These are phyloP conservation scores for Microhierax caerulescens DNA, from an alignment of 2,797 vertebrate species.

Conservation along the genomic window DNA sequence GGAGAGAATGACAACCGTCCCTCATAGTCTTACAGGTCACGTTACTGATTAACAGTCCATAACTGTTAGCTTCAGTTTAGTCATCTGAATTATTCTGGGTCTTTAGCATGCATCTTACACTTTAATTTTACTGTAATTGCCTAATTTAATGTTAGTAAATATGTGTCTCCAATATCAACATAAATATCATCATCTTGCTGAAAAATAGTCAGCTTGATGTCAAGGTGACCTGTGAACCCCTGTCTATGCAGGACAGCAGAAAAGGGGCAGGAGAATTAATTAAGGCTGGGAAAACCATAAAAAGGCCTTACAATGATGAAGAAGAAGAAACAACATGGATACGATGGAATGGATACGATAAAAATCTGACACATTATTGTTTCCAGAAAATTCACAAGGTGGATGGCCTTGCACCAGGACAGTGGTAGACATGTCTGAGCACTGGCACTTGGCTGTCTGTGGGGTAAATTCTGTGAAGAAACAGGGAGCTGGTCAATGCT, in stretches of 20 bases:
- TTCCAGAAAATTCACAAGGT: not conserved
- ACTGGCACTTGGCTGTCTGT: not conserved
- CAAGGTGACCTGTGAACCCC: not conserved
- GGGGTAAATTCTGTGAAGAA: not conserved
- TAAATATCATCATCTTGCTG: not conserved
- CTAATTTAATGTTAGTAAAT: not conserved
- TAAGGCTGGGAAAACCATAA: not conserved
- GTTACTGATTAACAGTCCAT: not conserved
- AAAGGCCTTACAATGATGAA: not conserved
- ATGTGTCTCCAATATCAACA: not conserved
- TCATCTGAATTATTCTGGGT: not conserved
- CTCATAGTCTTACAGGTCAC: not conserved
- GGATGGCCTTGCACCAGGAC: not conserved
- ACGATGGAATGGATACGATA: not conserved
- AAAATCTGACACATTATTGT: not conserved
- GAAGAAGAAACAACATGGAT: not conserved
- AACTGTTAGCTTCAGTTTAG: not conserved
- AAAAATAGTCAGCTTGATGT: not conserved
- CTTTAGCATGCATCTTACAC: not conserved
- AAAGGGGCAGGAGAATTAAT: not conserved
- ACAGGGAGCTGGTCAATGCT: not conserved
- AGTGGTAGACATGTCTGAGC: not conserved
- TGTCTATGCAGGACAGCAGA: not conserved
- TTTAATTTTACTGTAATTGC: not conserved
- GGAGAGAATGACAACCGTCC: not conserved